These are phyloP conservation scores for Suillia variegata DNA, from an alignment of 2,888 invertebrate genomes.

Conservation along the genomic window DNA sequence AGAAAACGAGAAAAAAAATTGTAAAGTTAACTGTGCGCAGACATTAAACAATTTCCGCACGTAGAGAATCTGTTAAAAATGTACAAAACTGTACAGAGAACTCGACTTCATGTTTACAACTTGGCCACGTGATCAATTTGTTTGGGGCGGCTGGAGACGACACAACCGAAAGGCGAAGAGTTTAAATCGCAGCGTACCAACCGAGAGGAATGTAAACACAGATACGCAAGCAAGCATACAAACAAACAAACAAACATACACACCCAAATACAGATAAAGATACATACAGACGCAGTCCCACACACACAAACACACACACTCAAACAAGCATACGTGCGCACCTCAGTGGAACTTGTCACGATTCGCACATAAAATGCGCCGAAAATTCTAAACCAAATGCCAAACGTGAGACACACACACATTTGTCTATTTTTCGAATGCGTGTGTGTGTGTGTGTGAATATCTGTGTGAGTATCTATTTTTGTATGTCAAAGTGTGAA, in stretches of 20 bases:
- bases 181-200: too few relatives aligned
- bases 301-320: not conserved
- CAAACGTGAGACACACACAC: not conserved
- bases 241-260: not conserved
- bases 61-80: slow-evolving; percentile 17
- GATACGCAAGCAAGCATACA: not conserved
- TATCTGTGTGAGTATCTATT: not conserved
- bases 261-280: too few relatives aligned
- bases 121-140: slow-evolving; percentile 14
- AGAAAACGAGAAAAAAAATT: too few relatives aligned
- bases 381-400: not conserved
- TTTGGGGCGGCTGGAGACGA: too few relatives aligned
- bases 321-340: not conserved
- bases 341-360: slow-evolving; percentile 32
- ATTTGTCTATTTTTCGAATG: not conserved
- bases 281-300: not conserved
- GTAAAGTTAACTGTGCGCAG: slow-evolving; percentile 2
- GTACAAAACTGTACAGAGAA: too few relatives aligned
- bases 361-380: slow-evolving; percentile 40
- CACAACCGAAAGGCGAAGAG: not conserved
- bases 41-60: slow-evolving; percentile 22
- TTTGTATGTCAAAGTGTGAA: not conserved
- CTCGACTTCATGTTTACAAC: slow-evolving; percentile 12
- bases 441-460: not conserved
- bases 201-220: too few relatives aligned